These are phyloP conservation scores for Beroe forskalii DNA, from an alignment of 37 sponge, comb jelly and placozoan genomes.

Conservation along the genomic window DNA sequence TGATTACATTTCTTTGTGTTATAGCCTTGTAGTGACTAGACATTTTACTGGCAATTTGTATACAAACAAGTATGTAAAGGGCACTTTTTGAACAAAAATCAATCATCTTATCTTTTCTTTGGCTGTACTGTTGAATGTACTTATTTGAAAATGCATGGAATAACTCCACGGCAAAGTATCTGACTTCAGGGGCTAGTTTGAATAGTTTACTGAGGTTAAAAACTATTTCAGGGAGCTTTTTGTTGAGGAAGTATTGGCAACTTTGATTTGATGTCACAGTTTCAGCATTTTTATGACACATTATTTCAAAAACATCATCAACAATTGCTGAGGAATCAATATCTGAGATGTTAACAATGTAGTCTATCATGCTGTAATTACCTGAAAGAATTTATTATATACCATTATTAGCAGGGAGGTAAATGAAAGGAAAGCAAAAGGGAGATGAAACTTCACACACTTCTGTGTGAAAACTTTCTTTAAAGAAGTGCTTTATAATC, in stretches of 20 bases:
- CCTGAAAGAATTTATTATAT: no score
- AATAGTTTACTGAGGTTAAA: neutral
- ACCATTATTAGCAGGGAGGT: no score
- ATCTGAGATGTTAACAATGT: slow-evolving; percentile 41
- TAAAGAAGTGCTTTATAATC: no score
- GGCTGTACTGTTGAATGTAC: neutral
- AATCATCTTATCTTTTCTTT: slow-evolving; percentile 31
- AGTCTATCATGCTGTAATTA: slow-evolving; percentile 35
- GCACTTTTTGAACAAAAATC: slow-evolving; percentile 31
- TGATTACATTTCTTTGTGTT: slow-evolving; percentile 1
- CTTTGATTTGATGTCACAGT: neutral
- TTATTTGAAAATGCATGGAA: slow-evolving; percentile 23
- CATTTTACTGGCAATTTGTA: slow-evolving; percentile 59
- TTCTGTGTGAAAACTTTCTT: no score
- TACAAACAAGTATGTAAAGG: slow-evolving; percentile 24
- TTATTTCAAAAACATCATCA: slow-evolving; percentile 38
- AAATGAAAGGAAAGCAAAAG: no score
- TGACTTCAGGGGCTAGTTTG: slow-evolving; percentile 31
- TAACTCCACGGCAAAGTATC: slow-evolving; percentile 37
- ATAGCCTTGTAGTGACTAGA: slow-evolving; percentile 63
- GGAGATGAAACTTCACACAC: no score
- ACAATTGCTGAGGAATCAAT: neutral
- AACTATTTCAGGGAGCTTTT: slow-evolving; percentile 20
- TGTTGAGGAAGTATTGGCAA: slow-evolving; percentile 2
- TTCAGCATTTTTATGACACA: neutral